These are phyloP conservation scores for Eupithecia dodoneata DNA, from an alignment of 2,888 invertebrate genomes.

Conservation along the genomic window DNA sequence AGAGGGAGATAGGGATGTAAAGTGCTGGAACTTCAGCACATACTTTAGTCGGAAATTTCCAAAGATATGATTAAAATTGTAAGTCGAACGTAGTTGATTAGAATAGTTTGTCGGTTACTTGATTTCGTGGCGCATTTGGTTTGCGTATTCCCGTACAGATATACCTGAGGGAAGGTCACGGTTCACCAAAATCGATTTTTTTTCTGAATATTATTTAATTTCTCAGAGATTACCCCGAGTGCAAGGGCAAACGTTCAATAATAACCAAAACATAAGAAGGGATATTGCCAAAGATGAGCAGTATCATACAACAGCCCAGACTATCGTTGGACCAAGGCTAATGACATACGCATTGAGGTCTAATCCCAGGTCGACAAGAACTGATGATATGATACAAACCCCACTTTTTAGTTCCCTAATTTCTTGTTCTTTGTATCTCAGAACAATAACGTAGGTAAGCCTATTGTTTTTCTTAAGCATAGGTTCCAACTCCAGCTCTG, in stretches of 20 bases:
- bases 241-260: too few species aligned
- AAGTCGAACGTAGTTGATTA: neutral
- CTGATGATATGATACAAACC: neutral
- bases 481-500: neutral
- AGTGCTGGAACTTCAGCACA: neutral
- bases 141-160: too few species aligned
- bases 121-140: too few species aligned
- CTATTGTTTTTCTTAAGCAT: neutral
- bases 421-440: neutral
- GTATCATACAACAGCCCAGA: neutral
- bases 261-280: too few species aligned
- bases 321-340: neutral
- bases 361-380: neutral
- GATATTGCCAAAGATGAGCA: neutral
- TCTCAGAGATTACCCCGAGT: too few species aligned
- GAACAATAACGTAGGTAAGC: neutral
- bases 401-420: neutral
- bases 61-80: conserved; percentile 4
- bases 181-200: too few species aligned
- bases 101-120: too few species aligned
- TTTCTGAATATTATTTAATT: too few species aligned
- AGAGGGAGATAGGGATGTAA: conserved; percentile 23
- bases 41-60: conserved; percentile 2
- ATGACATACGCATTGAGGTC: neutral
- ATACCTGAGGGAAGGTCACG: too few species aligned